Percentiles rank a stretch among this genome's conserved stretches.
These are phyloP conservation scores for Matsumyia berberina DNA, from an alignment of 2,888 invertebrate genomes.

Conservation along the genomic window DNA sequence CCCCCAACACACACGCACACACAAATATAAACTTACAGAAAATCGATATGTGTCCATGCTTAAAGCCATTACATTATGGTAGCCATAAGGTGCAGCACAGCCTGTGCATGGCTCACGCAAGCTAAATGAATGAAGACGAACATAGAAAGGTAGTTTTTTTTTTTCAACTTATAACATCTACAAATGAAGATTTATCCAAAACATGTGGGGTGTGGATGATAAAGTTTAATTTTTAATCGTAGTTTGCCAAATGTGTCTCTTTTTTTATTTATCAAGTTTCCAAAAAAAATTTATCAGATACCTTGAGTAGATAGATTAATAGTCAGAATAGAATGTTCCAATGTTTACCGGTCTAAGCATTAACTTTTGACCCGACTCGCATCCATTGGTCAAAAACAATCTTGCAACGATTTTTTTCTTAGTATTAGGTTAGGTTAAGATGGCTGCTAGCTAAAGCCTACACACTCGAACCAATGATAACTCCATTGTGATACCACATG, in stretches of 20 bases:
- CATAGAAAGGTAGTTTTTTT: conserved; percentile 23
- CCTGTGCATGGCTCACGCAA: conserved; percentile 89
- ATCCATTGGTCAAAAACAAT: too few relatives aligned
- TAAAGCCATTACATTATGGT: conserved; percentile 96
- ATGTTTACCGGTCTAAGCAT: too few relatives aligned
- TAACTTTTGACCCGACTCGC: too few relatives aligned
- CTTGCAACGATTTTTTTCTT: too few relatives aligned
- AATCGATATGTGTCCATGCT: conserved; percentile 93
- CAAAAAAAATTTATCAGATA: neutral
- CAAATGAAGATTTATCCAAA: conserved; percentile 22
- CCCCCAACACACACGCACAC: conserved; percentile 10
- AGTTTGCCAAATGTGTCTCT: conserved; percentile 13
- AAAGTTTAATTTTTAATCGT: neutral
- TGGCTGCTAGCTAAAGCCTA: too few relatives aligned
- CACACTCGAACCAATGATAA: too few relatives aligned
- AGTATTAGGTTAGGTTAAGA: too few relatives aligned
- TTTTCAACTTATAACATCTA: conserved; percentile 12
- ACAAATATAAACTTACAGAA: conserved; percentile 89
- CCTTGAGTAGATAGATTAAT: neutral
- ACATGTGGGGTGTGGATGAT: neutral
- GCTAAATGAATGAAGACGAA: conserved; percentile 84
- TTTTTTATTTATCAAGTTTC: neutral
- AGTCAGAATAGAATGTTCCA: too few relatives aligned
- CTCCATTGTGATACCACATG: too few relatives aligned
- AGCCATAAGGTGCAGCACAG: conserved; percentile 98